Conservation (phyloP, 2,797 vertebrate genomes). For the Oreonectes daqikongensis region DNA sequence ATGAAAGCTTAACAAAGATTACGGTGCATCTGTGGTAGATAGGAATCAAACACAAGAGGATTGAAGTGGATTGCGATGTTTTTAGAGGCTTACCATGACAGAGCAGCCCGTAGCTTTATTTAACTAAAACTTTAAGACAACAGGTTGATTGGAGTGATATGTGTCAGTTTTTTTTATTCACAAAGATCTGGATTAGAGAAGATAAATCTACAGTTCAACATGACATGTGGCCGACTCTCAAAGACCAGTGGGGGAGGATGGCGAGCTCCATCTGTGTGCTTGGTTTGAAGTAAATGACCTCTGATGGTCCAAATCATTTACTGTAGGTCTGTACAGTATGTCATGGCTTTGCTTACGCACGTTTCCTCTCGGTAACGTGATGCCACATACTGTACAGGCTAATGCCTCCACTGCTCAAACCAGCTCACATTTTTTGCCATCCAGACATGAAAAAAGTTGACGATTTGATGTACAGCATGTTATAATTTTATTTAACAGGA, state of each 20-base stretch:
- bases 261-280: slow-evolving; percentile 27
- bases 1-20: slow-evolving; percentile 40
- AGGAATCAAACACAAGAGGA: slow-evolving; percentile 42
- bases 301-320: slow-evolving; percentile 23
- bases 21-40: slow-evolving; percentile 15
- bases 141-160: slow-evolving; percentile 19
- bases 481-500: slow-evolving; percentile 30
- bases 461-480: background rate
- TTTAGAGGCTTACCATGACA: slow-evolving; percentile 31
- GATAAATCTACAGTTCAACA: background rate
- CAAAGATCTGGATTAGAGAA: slow-evolving; percentile 23
- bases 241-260: slow-evolving; percentile 2
- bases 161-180: slow-evolving; percentile 4
- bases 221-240: background rate
- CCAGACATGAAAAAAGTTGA: background rate
- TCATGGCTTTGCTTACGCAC: background rate
- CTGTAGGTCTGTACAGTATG: slow-evolving; percentile 16
- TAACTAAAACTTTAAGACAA: slow-evolving; percentile 23
- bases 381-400: background rate
- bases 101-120: background rate
- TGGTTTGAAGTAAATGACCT: slow-evolving; percentile 21
- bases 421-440: background rate
- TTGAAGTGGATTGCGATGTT: slow-evolving; percentile 32
- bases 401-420: background rate
- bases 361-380: background rate